Evolutionary conservation across 2,113 vertebrate genomes (phyloP).

Genomic region (Riparia riparia): DNA sequence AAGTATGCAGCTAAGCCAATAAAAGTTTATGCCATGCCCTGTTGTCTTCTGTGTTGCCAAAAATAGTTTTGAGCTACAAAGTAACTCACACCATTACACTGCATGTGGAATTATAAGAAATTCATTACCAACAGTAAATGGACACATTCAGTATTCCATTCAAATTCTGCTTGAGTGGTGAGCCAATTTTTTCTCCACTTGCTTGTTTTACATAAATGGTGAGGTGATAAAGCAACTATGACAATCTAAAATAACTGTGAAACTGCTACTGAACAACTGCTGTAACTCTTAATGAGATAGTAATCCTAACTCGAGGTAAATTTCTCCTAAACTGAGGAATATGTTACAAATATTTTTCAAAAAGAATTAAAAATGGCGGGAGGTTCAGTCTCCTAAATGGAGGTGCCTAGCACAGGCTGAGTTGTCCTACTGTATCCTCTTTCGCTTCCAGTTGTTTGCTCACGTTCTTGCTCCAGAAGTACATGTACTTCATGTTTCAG

Average conservation of each 20-base stretch:
- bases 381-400: neutral
- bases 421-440: neutral
- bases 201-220: neutral
- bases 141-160: neutral
- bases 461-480: neutral
- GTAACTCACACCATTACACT: neutral
- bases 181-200: neutral
- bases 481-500: too few relatives aligned
- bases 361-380: neutral
- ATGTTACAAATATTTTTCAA: neutral
- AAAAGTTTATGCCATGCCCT: neutral
- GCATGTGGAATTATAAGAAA: neutral
- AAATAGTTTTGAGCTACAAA: neutral
- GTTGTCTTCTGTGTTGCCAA: neutral
- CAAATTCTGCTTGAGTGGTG: neutral
- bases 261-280: neutral
- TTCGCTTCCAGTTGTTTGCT: neutral
- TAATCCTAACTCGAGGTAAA: neutral
- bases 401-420: neutral
- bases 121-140: neutral
- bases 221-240: neutral
- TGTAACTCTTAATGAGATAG: neutral
- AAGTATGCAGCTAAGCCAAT: neutral
- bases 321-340: neutral
- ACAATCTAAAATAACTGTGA: neutral